Conservation (phyloP, 1,140 invertebrate genomes). For the Drosophila auraria region DNA sequence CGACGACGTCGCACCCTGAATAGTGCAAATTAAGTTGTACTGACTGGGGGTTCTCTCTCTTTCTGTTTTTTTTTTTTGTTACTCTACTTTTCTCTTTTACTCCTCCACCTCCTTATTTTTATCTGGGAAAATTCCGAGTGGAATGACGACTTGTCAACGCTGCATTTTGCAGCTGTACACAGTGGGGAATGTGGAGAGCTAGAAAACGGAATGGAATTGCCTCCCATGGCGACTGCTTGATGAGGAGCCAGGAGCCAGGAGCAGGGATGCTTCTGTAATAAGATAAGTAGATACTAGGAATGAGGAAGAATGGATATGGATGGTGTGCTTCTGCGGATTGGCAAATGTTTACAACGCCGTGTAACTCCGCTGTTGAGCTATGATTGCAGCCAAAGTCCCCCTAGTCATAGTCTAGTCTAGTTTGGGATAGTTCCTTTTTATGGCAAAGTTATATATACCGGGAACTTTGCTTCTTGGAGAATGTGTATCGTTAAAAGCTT, state of each 20-base stretch:
- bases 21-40: conserved; percentile 79
- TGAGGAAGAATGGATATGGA: neutral
- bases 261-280: conserved; percentile 32
- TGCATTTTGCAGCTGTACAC: conserved; percentile 66
- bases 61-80: too few species aligned
- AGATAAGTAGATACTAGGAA: conserved; percentile 37
- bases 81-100: neutral
- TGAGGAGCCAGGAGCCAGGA: conserved; percentile 15
- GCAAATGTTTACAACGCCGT: conserved; percentile 37
- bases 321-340: conserved; percentile 14
- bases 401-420: neutral
- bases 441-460: neutral
- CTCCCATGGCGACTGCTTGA: conserved; percentile 52
- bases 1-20: conserved; percentile 57
- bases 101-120: neutral
- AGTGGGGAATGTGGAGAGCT: conserved; percentile 46
- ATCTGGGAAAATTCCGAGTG: conserved; percentile 30
- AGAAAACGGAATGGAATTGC: conserved; percentile 44
- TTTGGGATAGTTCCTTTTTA: neutral
- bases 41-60: conserved; percentile 3
- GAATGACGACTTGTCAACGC: conserved; percentile 70
- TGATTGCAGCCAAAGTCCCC: conserved; percentile 13
- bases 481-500: conserved; percentile 59
- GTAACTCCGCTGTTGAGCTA: conserved; percentile 9
- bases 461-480: conserved; percentile 42